These are phyloP conservation scores for Plotosus lineatus DNA, from an alignment of 2,113 vertebrate species.

Conservation along the genomic window DNA sequence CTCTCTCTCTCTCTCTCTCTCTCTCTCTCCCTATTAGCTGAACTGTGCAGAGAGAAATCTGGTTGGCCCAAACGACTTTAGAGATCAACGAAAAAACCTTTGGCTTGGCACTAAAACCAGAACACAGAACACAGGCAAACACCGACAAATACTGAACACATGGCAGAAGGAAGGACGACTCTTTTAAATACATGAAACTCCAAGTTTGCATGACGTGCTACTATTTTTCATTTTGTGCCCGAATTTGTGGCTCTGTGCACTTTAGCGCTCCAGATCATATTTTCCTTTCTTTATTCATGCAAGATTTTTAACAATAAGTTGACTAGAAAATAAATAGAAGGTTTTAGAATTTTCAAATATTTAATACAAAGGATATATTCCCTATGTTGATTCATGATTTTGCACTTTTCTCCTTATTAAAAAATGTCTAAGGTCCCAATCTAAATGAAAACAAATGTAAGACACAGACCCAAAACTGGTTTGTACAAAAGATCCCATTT, in stretches of 20 bases:
- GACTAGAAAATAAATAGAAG: background rate
- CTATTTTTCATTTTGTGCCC: background rate
- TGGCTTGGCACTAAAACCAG: constrained; percentile 63
- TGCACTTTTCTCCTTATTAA: background rate
- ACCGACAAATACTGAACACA: constrained; percentile 51
- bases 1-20: background rate
- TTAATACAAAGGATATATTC: background rate
- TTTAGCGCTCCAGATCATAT: background rate
- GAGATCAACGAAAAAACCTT: constrained; percentile 66
- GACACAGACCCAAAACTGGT: background rate
- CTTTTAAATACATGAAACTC: background rate
- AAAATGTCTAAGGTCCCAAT: background rate
- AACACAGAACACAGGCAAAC: constrained; percentile 69
- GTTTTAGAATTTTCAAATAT: background rate
- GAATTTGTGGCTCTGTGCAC: background rate
- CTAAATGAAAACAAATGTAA: background rate
- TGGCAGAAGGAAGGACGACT: background rate
- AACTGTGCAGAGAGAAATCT: constrained; percentile 73
- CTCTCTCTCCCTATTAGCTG: constrained; percentile 58
- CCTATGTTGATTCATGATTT: background rate
- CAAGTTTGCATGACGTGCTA: background rate
- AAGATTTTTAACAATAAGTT: background rate
- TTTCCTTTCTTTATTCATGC: background rate
- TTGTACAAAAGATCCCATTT: background rate
- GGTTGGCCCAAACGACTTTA: constrained; percentile 73